A percentile compares a stretch with the other conserved stretches of the same genome.
Evolutionary conservation across 2,888 invertebrate species (phyloP).

Genomic region (Leptarthrus brevirostris): DNA sequence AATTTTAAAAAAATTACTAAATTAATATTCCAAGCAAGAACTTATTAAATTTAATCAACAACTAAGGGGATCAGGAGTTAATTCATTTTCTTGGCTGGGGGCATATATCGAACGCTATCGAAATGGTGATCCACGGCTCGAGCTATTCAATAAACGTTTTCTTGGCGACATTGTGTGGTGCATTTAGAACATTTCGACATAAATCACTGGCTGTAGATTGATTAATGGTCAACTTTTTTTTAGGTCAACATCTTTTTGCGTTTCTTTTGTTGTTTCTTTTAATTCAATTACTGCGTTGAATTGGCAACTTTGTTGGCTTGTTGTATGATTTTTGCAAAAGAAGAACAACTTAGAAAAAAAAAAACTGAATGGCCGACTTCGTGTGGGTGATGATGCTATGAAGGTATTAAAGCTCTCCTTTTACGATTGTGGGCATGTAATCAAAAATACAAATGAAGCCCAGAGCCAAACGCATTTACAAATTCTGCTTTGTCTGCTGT

Average conservation of each 20-base stretch:
- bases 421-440: too few species aligned
- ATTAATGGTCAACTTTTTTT: constrained; percentile 25
- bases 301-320: too few species aligned
- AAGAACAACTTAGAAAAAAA: too few species aligned
- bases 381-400: too few species aligned
- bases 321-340: too few species aligned
- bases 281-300: neutral
- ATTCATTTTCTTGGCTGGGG: neutral
- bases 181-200: constrained; percentile 9
- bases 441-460: too few species aligned
- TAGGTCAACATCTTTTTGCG: constrained; percentile 20
- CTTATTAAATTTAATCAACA: constrained; percentile 11
- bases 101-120: neutral
- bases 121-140: constrained; percentile 11
- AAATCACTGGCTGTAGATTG: constrained; percentile 30
- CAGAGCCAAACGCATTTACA: too few species aligned
- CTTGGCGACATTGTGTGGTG: neutral
- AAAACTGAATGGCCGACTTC: too few species aligned
- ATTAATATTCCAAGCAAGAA: constrained; percentile 18
- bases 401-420: too few species aligned
- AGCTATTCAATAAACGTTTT: constrained; percentile 5
- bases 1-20: neutral
- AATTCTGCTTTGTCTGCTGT: too few species aligned
- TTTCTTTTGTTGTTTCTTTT: neutral
- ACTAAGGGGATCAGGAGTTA: neutral